A percentile compares a stretch with the other conserved stretches of the same genome.
Conservation (phyloP, 1,140 invertebrate species). For the Eubasilissa regina region DNA sequence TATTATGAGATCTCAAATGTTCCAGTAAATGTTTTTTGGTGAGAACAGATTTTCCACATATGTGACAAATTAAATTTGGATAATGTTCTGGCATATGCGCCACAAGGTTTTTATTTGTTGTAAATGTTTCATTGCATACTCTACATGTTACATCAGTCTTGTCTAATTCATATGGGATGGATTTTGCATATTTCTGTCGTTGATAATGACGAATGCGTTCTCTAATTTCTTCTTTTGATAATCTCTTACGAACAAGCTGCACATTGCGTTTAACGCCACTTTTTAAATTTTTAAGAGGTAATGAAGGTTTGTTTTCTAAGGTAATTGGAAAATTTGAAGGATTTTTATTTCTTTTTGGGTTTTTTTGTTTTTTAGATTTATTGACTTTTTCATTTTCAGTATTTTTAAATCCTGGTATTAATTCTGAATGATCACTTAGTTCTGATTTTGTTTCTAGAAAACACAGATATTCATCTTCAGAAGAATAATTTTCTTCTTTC, state of each 20-base stretch:
- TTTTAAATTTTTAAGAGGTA: no score
- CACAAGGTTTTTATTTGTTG: constrained; percentile 48
- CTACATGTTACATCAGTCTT: constrained; percentile 33
- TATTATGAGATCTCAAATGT: constrained; percentile 41
- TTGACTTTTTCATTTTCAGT: no score
- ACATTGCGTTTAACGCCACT: no score
- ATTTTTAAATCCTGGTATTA: no score
- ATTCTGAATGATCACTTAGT: no score
- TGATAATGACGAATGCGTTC: not conserved
- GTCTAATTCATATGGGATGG: constrained; percentile 49
- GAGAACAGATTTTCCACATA: constrained; percentile 52
- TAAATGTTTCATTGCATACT: constrained; percentile 47
- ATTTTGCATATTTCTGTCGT: not conserved
- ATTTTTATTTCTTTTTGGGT: no score
- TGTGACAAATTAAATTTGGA: constrained; percentile 49
- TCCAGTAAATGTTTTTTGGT: constrained; percentile 22
- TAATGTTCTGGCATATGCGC: constrained; percentile 52
- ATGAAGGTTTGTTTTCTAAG: no score
- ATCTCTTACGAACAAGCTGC: no score
- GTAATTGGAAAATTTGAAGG: no score
- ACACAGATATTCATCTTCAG: no score
- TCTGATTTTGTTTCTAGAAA: no score
- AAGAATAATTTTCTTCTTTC: not conserved
- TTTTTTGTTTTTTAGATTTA: no score
- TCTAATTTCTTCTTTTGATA: not conserved